Percentiles rank a stretch among this genome's conserved stretches.
Conservation (phyloP, 2,113 vertebrate species). For the Apaloderma vittatum region DNA sequence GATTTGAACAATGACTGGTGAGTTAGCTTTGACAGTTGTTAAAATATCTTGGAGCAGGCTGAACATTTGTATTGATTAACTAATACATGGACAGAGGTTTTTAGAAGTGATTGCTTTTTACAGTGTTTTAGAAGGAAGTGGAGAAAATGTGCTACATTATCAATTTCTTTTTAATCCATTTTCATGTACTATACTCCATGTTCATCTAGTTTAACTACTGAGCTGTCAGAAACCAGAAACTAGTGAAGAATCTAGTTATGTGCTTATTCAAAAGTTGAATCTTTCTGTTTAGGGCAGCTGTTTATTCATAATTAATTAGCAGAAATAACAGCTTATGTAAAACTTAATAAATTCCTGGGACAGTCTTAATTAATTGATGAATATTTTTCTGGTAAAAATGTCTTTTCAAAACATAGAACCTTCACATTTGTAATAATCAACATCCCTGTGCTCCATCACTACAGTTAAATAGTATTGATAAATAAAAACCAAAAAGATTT, state of each 20-base stretch:
- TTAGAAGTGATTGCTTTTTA: conserved; percentile 62
- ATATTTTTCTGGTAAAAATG: conserved; percentile 7
- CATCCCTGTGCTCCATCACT: neutral
- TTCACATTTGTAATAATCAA: neutral
- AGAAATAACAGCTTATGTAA: conserved; percentile 39
- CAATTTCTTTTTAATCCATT: conserved; percentile 70
- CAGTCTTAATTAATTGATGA: conserved; percentile 39
- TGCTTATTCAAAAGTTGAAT: conserved; percentile 38
- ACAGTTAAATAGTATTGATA: neutral
- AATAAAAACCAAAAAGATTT: neutral
- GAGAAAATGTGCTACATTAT: conserved; percentile 52
- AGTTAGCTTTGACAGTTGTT: conserved; percentile 73
- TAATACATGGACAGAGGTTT: conserved; percentile 62
- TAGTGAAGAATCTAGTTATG: neutral
- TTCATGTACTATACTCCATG: conserved; percentile 21
- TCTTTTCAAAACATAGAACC: neutral
- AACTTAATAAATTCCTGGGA: conserved; percentile 57
- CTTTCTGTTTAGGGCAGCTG: neutral
- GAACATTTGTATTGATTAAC: conserved; percentile 75
- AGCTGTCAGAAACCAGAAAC: conserved; percentile 52
- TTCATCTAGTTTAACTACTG: conserved; percentile 59
- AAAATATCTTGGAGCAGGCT: conserved; percentile 62
- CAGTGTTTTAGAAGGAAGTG: conserved; percentile 41
- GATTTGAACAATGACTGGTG: conserved; percentile 73
- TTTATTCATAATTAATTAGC: conserved; percentile 32